Conservation (phyloP, 2,113 vertebrate genomes). For the Leptobrachium ailaonicum region DNA sequence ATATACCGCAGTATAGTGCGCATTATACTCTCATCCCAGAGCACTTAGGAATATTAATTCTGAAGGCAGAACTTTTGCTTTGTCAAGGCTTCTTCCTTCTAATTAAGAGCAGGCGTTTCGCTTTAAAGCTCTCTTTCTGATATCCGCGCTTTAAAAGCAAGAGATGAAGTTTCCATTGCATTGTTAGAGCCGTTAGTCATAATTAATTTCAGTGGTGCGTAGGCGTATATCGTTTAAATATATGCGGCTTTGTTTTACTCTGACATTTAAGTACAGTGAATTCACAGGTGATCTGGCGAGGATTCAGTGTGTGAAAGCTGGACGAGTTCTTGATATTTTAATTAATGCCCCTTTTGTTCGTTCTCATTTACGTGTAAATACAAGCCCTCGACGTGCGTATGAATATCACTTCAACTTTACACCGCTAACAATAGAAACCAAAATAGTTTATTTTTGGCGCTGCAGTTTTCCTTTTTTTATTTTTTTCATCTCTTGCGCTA, state of each 20-base stretch:
- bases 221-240: conserved; percentile 23
- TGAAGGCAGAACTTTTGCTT: conserved; percentile 14
- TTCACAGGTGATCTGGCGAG: conserved; percentile 34
- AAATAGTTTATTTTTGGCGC: background rate
- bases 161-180: conserved; percentile 36
- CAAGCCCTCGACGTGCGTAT: background rate
- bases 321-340: conserved; percentile 34
- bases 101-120: conserved; percentile 35
- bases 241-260: conserved; percentile 37
- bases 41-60: conserved; percentile 29
- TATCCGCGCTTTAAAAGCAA: conserved; percentile 15
- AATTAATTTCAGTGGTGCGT: conserved; percentile 34
- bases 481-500: background rate
- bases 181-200: conserved; percentile 23
- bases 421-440: background rate
- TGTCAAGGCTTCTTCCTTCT: conserved; percentile 29
- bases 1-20: background rate
- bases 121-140: conserved; percentile 17
- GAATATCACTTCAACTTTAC: background rate
- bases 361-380: conserved; percentile 18
- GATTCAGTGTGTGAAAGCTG: conserved; percentile 18
- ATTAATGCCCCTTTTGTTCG: conserved; percentile 39
- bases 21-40: conserved; percentile 24
- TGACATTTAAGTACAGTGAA: conserved; percentile 42
- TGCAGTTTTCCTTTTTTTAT: background rate